Evolutionary conservation across 1,140 invertebrate genomes (phyloP).

Genomic region (Tachypleus tridentatus): DNA sequence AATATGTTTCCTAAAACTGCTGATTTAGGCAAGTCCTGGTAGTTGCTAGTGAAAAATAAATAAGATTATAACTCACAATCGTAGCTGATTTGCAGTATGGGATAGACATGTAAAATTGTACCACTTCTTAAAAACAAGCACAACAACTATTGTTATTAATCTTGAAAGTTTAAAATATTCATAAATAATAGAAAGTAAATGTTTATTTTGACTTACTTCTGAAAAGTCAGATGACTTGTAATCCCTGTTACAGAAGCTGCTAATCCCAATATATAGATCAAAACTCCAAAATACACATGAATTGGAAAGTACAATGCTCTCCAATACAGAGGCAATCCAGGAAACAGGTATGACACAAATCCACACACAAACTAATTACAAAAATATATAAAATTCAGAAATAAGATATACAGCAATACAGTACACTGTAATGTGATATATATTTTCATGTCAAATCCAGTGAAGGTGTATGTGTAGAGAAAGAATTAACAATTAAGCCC

Average conservation of each 20-base stretch:
- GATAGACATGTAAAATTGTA: too few relatives aligned
- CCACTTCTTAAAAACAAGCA: too few relatives aligned
- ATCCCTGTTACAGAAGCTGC: constrained; percentile 62
- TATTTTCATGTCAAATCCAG: too few relatives aligned
- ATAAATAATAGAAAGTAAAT: too few relatives aligned
- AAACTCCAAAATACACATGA: constrained; percentile 66
- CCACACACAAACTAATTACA: constrained; percentile 19
- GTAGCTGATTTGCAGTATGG: too few relatives aligned
- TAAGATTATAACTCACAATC: too few relatives aligned
- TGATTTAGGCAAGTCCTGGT: constrained; percentile 43
- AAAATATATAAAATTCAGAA: not conserved
- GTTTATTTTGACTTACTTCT: constrained; percentile 35
- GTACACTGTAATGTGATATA: too few relatives aligned
- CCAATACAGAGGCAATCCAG: constrained; percentile 17
- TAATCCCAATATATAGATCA: constrained; percentile 57
- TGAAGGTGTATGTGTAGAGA: too few relatives aligned
- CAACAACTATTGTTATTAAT: too few relatives aligned
- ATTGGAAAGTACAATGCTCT: constrained; percentile 57
- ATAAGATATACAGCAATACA: too few relatives aligned
- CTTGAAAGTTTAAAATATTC: too few relatives aligned
- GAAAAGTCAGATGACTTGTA: constrained; percentile 66
- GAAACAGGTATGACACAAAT: constrained; percentile 23
- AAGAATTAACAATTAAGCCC: too few relatives aligned
- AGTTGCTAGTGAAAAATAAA: constrained; percentile 22
- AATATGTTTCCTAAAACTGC: constrained; percentile 62